phyloP scores from a whole-genome alignment of 1,140 invertebrate species.

The Asbolus verrucosus region DNA sequence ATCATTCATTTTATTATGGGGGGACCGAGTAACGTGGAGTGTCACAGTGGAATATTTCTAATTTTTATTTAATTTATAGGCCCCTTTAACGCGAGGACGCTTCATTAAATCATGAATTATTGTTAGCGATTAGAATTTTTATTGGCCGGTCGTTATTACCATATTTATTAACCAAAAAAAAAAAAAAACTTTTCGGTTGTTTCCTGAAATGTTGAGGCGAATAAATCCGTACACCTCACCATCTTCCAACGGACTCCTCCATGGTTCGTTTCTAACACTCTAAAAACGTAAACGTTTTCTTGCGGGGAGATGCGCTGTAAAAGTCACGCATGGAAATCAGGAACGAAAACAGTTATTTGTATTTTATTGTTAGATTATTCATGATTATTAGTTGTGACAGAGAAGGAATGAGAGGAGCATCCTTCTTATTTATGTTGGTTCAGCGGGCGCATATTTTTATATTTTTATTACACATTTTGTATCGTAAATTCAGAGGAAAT shows the following conservation, averaged over 20 bases:
- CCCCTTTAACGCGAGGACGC: no score
- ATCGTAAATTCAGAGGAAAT: conserved; percentile 13
- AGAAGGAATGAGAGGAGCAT: conserved; percentile 4
- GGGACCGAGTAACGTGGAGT: conserved; percentile 1
- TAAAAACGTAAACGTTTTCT: conserved; percentile 30
- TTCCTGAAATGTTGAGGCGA: no score
- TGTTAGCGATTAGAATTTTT: conserved; percentile 42
- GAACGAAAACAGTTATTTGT: conserved; percentile 39
- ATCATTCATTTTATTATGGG: not conserved
- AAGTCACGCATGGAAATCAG: conserved; percentile 28
- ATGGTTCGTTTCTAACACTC: conserved; percentile 32
- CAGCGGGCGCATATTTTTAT: conserved; percentile 16
- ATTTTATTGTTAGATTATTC: conserved; percentile 50
- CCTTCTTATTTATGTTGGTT: conserved; percentile 26
- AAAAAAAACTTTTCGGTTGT: conserved; percentile 16
- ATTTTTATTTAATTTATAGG: conserved; percentile 37
- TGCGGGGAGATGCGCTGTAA: conserved; percentile 14
- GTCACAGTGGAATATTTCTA: conserved; percentile 11
- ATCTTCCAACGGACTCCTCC: no score
- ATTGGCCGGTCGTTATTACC: conserved; percentile 27
- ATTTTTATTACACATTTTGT: conserved; percentile 35
- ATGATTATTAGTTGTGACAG: conserved; percentile 45
- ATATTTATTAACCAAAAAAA: conserved; percentile 26
- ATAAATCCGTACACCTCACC: no score
- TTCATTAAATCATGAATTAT: conserved; percentile 44